phyloP scores from a whole-genome alignment of 1,140 invertebrate genomes.

The Micrasema minimum region DNA sequence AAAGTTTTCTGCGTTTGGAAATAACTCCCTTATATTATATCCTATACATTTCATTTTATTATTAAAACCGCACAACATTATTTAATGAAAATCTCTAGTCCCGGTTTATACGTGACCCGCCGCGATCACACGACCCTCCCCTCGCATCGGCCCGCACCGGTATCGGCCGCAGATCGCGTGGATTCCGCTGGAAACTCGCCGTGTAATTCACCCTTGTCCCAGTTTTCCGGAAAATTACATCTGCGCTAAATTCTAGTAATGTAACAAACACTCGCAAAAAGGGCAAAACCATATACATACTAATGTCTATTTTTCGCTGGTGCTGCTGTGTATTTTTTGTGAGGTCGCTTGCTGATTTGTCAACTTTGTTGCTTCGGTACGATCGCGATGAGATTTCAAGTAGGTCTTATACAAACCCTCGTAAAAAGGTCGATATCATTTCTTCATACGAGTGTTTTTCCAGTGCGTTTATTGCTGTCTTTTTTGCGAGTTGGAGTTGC shows the following conservation, averaged over 20 bases:
- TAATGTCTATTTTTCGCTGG: background rate
- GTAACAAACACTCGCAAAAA: background rate
- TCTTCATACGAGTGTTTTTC: background rate
- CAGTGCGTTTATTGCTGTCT: background rate
- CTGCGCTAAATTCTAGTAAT: background rate
- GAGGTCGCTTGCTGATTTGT: background rate
- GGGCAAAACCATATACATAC: background rate
- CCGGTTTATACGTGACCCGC: too few relatives aligned
- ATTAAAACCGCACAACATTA: too few relatives aligned
- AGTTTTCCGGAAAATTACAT: background rate
- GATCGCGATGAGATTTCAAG: background rate
- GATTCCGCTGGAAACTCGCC: too few relatives aligned
- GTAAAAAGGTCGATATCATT: background rate
- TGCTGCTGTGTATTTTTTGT: background rate
- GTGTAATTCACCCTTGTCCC: conserved; percentile 10
- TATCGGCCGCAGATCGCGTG: too few relatives aligned
- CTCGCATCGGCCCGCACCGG: too few relatives aligned
- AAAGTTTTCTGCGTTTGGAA: too few relatives aligned
- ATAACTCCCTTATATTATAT: too few relatives aligned
- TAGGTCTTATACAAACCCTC: background rate
- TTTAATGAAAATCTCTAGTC: too few relatives aligned
- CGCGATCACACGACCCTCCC: too few relatives aligned
- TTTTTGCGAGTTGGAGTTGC: too few relatives aligned
- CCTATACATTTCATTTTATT: too few relatives aligned
- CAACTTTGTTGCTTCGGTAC: background rate